Evolutionary conservation across 2,797 vertebrate species (phyloP), one percentile per base, ranked within the genome.

Genomic region (Hyperoplus immaculatus): DNA sequence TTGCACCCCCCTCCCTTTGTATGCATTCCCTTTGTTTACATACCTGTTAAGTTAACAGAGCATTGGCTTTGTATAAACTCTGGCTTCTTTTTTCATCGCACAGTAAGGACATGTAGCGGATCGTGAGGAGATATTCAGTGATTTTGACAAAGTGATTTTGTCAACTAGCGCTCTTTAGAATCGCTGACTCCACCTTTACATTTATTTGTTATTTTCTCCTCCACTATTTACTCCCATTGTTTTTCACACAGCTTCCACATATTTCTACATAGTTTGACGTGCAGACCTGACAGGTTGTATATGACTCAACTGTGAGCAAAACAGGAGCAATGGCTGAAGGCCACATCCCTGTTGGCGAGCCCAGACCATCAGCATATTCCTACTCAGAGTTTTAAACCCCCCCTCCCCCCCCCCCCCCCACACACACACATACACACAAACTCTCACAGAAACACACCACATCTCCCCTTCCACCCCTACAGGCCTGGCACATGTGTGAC

Each of bases 401-500:
- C 66, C 3, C 78, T 63, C 50, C 64, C 69, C 61, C 61, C n/a
- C 41, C 0, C 45, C 2, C 29, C 2, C 29, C 2, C 29, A 29
- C 29, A 29, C 29, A 29, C 29, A 29, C 29, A 29, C 29, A 29
- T 3, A 29, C 3, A 29, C 29, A 29, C 29, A 29, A 29, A 29
- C 29, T 29, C 29, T 29, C 29, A 21, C 21, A 21, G 21, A 21
- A 21, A 29, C 29, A 29, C 29, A 29, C 29, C 60, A 5, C 60
- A 4, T 36, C 55, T 53, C 67, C 71, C 57, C 77, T 58, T 70
- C 45, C 7, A 55, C 62, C 84, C 85, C 89, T 81, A 70, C 81
- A 89, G 91, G 88, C 89, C 85, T 92, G 88, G 85, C 92, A 91
- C 90, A 92, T 87, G 88, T 92, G 95, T 89, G 90, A 91, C 92